Evolutionary conservation across 1,140 invertebrate genomes (phyloP), one percentile per base, ranked within the genome.

Genomic region (Cydia strobilella): DNA sequence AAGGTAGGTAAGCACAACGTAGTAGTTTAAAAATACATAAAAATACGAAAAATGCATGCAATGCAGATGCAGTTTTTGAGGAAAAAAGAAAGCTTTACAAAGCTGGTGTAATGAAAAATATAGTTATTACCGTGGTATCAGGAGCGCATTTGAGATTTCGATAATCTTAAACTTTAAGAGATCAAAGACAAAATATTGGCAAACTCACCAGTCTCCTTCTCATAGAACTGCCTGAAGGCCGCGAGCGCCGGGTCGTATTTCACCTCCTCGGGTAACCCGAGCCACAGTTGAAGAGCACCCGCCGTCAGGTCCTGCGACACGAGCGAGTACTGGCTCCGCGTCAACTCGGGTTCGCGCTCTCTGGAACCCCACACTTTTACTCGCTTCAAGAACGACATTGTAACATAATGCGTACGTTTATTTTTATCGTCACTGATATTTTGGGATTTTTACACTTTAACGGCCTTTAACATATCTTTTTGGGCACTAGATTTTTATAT

Each of bases 231-330:
- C 74, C 94, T 93, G 83, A 95, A 95, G 59, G 93, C 90, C 45
- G 94, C 94, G 77, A 95, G 85, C 66, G 94, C 95, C 2, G 95
- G 95, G 84, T 96, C 95, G 79, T 95, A 92, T 45, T 94, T 94
- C 80, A 96, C 94, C 74, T 94, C 94, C 78, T 95, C 94, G 3
- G 95, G 95, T 65, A 95, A 80, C 48, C 94, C 93, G 59, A 94
- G 89, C 95, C 95, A 96, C 63, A 95, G 92, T 80, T 94, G 94
- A 39, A 95, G 85, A 12, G 95, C 94, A 51, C 95, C 95, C 72
- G 95, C 93, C 7, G 95, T 94, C 80, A 94, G 89, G 82, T 94
- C 94, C 66, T 83, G 86, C 5, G 93, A 90, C n/a, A 93, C 88
- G 79, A 93, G 72, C n/a, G 89, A 93, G 76, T 92, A 93, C 78